Percentiles rank a stretch among this genome's conserved stretches.
These are phyloP conservation scores for Brachionus paranguensis DNA, from an alignment of 1,140 invertebrate species.

Conservation along the genomic window DNA sequence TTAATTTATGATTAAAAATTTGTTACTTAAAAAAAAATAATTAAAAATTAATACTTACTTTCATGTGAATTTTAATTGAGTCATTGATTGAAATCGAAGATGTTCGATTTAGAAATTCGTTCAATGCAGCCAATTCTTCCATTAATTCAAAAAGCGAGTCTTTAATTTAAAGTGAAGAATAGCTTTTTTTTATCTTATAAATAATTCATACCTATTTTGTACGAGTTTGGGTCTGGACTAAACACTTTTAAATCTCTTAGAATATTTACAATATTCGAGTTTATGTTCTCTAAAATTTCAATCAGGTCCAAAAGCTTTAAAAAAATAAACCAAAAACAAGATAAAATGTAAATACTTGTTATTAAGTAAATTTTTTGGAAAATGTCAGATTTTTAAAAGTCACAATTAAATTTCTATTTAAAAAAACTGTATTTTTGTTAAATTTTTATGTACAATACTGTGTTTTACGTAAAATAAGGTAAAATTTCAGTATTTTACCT, in stretches of 20 bases:
- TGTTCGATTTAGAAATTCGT: constrained; percentile 23
- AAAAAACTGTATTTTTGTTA: too few species aligned
- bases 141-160: not conserved
- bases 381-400: too few species aligned
- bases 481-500: too few species aligned
- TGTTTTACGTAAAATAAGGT: too few species aligned
- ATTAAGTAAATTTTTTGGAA: too few species aligned
- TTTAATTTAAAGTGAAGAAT: not conserved
- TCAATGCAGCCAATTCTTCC: not conserved
- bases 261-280: not conserved
- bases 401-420: too few species aligned
- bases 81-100: constrained; percentile 17
- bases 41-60: not conserved
- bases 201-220: not conserved
- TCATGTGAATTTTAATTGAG: not conserved
- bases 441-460: too few species aligned
- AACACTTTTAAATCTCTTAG: not conserved
- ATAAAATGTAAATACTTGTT: too few species aligned
- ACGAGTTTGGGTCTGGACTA: not conserved
- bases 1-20: too few species aligned
- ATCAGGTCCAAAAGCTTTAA: constrained; percentile 13
- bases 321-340: not conserved
- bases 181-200: not conserved
- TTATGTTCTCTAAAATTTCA: not conserved
- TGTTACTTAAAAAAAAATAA: not conserved